Conservation (phyloP, 2,797 vertebrate species). For the Sarcoramphus papa region DNA sequence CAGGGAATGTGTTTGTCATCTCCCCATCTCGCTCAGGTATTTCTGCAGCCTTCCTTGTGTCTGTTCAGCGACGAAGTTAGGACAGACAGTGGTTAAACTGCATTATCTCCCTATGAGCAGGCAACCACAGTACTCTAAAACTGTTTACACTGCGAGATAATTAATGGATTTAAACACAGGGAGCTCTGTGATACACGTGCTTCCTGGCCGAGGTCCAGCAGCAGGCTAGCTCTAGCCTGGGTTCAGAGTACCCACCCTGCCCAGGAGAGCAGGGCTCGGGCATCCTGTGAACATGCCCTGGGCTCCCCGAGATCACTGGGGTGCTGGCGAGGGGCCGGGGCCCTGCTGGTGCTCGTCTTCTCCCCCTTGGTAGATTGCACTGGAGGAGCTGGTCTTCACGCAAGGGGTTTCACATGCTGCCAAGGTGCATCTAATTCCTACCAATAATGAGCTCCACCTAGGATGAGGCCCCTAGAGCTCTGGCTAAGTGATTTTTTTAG, state of each 20-base stretch:
- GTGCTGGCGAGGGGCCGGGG: not conserved
- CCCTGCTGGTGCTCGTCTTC: accelerated
- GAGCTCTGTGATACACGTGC: not conserved
- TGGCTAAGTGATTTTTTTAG: not conserved
- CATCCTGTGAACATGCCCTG: not conserved
- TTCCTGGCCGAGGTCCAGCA: not conserved
- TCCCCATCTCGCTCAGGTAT: not conserved
- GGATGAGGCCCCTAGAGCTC: not conserved
- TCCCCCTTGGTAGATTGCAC: not conserved
- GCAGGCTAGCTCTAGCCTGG: not conserved
- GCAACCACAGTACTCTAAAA: not conserved
- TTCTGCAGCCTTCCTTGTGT: not conserved
- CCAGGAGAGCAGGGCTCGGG: not conserved
- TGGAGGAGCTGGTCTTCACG: not conserved
- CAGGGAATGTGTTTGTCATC: not conserved
- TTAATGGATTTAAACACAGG: constrained; percentile 27
- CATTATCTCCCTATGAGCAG: constrained; percentile 42
- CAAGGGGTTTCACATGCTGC: not conserved
- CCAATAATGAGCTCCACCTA: not conserved
- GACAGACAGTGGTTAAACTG: constrained; percentile 18
- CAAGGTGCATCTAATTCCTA: not conserved
- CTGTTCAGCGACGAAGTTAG: not conserved
- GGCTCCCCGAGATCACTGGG: accelerated
- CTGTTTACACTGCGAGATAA: constrained; percentile 44
- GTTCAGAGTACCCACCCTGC: not conserved